phyloP scores from a whole-genome alignment of 2,888 invertebrate species.

The Psococerastis gibbosa region DNA sequence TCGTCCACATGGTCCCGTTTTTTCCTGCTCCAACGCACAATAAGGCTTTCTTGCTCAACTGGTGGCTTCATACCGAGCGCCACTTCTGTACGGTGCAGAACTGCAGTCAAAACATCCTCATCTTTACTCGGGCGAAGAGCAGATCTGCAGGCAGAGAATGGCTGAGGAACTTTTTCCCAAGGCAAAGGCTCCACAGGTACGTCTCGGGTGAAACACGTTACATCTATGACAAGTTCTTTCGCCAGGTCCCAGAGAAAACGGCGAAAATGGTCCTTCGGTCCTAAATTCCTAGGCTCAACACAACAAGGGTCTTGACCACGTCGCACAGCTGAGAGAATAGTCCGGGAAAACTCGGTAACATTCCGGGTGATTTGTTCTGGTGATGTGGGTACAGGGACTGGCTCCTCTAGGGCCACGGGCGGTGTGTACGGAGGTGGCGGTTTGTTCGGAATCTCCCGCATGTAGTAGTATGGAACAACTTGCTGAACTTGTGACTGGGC shows the following conservation, averaged over 20 bases:
- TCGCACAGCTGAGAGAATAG: no score
- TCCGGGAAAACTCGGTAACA: neutral
- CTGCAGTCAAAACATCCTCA: neutral
- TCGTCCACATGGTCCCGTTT: conserved; percentile 52
- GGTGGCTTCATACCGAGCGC: conserved; percentile 33
- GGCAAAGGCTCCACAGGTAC: neutral
- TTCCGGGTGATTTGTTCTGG: conserved; percentile 20
- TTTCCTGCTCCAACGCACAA: conserved; percentile 40
- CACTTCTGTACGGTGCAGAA: conserved; percentile 19
- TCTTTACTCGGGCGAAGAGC: neutral
- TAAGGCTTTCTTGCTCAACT: conserved; percentile 33
- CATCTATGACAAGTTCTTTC: conserved; percentile 13
- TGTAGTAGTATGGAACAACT: conserved; percentile 33
- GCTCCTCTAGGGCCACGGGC: conserved; percentile 23
- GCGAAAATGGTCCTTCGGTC: conserved; percentile 22
- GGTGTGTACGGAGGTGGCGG: conserved; percentile 59
- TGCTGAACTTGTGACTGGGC: conserved; percentile 28
- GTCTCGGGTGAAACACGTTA: neutral
- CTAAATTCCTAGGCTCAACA: neutral
- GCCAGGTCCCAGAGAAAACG: conserved; percentile 15
- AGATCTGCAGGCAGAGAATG: neutral
- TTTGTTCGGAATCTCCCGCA: conserved; percentile 51
- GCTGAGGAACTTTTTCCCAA: neutral
- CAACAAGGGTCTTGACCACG: neutral
- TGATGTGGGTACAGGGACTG: conserved; percentile 24